Evolutionary conservation across 2,113 vertebrate species (phyloP).

Genomic region (Dicerorhinus sumatrensis): DNA sequence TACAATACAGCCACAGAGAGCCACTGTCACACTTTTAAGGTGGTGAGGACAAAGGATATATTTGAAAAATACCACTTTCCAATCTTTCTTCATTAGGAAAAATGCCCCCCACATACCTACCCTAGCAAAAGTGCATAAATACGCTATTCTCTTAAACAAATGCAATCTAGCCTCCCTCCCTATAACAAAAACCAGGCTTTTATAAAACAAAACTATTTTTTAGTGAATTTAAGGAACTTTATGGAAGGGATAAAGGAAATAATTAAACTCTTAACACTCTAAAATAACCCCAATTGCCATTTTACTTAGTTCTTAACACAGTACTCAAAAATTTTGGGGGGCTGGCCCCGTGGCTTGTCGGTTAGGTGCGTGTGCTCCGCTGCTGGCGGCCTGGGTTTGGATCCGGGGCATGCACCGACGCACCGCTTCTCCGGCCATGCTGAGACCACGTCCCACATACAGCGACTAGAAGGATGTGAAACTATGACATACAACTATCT

Average conservation of each 20-base stretch:
- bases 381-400: too few species aligned
- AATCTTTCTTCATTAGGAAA: conserved; percentile 12
- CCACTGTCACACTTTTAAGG: background rate
- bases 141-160: background rate
- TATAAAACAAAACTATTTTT: background rate
- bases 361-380: too few species aligned
- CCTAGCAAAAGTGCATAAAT: background rate
- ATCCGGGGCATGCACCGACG: too few species aligned
- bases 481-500: too few species aligned
- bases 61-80: background rate
- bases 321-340: background rate
- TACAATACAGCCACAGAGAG: background rate
- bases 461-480: too few species aligned
- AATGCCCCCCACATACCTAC: background rate
- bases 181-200: background rate
- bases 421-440: too few species aligned
- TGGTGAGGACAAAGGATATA: background rate
- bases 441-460: too few species aligned
- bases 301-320: conserved; percentile 31
- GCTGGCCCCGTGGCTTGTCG: too few species aligned
- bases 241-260: background rate
- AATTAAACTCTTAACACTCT: background rate
- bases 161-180: background rate
- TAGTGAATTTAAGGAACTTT: background rate
- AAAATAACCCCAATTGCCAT: background rate